Base-by-base conservation (phyloP, 2,888 invertebrate species). In the Andrena praecox region DNA sequence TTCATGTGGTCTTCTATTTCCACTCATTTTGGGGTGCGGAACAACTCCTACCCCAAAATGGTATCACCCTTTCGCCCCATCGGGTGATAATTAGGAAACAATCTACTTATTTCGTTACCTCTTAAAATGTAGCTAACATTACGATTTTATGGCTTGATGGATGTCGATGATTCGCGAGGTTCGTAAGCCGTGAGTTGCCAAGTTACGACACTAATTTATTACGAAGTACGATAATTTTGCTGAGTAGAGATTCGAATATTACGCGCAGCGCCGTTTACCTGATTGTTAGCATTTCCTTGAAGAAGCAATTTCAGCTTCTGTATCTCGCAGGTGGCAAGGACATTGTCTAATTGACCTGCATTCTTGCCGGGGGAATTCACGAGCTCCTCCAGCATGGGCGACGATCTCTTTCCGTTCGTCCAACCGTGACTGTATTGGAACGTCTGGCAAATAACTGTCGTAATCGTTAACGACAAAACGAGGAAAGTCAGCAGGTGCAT, bases 341-440 rank as follows among this genome's bases (percentile, higher is more conserved):
- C 68, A 42, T 82, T 82, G 56, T 87, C 77, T 24, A 68, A 68
- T 72, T 78, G 85, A 10, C 56, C 54, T 24, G 59, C 29, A 60
- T 85, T 77, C 60, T 76, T 78, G 54, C 12, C 59, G 33, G 29
- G 20, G 33, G 56, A 20, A 33, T 77, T 60, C 20, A 48, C 24
- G 16, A 71, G 24, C n/a, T 84, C 87, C 16, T 82, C 71, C 62
- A 82, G 7, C 12, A 29, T 50, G 8, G 76, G 64, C 42, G 71
- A 50, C 31, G 92, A 89, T 0, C 96, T 94, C 89, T 96, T 96
- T 29, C 97, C 97, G 90, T 96, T 97, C 82, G 96, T 97, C 97
- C 97, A 97, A 5, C 97, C 97, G 0, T 96, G 94, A 56, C 97
- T 97, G 93, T 97, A 97, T 90, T 97, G 97, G 94, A 97, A 97